Base-by-base conservation (phyloP, 1,140 invertebrate genomes). In the Drosophila kepulauana region DNA sequence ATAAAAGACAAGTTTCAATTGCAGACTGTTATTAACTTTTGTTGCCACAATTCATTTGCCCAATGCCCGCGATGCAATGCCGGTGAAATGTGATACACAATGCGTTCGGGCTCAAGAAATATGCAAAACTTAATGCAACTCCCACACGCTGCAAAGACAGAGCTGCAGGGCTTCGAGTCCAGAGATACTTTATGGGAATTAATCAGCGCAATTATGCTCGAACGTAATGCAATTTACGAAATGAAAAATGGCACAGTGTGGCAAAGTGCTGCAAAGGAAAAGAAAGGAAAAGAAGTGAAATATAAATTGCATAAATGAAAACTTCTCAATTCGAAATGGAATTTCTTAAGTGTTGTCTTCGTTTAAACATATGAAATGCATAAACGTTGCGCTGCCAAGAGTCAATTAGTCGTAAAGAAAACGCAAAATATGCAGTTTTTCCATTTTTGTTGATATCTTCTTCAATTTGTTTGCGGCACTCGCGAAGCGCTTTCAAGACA, bases 151-250 rank as follows among this genome's bases (percentile, higher is more conserved):
- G 35, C 41, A 13, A 43, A 8, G 49, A 5, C 76, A 64, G 72
- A 64, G 72, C 63, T 68, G 56, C 38, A 43, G 45, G 56, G 28
- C 43, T 35, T 10, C 11, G 48, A 46, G 48, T 35, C 49, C 78
- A 68, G 15, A 46, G 65, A 52, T 75, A 69, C 74, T 88, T 88
- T 84, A 89, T 84, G 85, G 80, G 79, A 88, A 88, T 89, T 88
- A 88, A 88, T 88, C 85, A 84, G 80, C 81, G 85, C 80, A 88
- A 88, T 88, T 88, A 88, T 88, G 77, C 69, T 54, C 54, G 63
- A 68, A 25, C 80, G 74, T 80, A 89, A 84, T 89, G 74, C 57
- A 89, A 88, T 88, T 88, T 84, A 67, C 81, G 64, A 75, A 88
- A 88, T 89, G 85, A 78, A 69, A 80, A 78, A 72, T 20, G 35